Evolutionary conservation across 1,140 invertebrate species (phyloP).

Genomic region (Trichogramma pretiosum): DNA sequence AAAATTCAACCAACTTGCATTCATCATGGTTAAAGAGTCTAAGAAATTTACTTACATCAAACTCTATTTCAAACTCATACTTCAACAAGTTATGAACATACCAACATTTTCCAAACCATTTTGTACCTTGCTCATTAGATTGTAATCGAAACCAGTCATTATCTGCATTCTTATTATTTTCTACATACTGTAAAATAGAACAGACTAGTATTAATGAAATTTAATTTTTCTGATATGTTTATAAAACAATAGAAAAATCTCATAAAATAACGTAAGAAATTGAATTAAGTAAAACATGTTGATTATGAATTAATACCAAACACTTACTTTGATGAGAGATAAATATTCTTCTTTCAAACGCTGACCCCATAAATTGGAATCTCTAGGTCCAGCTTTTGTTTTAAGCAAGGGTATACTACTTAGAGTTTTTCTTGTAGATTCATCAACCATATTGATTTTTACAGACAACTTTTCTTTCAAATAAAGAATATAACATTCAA

Average conservation of each 20-base stretch:
- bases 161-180: constrained; percentile 92
- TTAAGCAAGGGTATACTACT: constrained; percentile 88
- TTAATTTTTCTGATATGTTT: too few species aligned
- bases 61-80: constrained; percentile 97
- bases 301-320: too few species aligned
- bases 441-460: constrained; percentile 98
- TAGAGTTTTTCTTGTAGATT: constrained; percentile 79
- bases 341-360: constrained; percentile 96
- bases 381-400: constrained; percentile 93
- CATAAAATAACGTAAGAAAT: too few species aligned
- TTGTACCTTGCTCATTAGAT: constrained; percentile 95
- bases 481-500: too few species aligned
- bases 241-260: too few species aligned
- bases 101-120: constrained; percentile 99
- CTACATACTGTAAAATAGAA: constrained; percentile 71
- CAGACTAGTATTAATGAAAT: too few species aligned
- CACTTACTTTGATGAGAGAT: constrained; percentile 79
- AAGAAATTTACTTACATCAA: constrained; percentile 79
- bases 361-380: constrained; percentile 91
- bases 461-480: too few species aligned
- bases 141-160: constrained; percentile 99
- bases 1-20: too few species aligned
- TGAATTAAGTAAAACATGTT: too few species aligned
- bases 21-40: too few species aligned
- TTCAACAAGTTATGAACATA: constrained; percentile 92